Evolutionary conservation across 1,140 invertebrate species (phyloP), one percentile per base, ranked within the genome.

Genomic region (Eupristina koningsbergeri): DNA sequence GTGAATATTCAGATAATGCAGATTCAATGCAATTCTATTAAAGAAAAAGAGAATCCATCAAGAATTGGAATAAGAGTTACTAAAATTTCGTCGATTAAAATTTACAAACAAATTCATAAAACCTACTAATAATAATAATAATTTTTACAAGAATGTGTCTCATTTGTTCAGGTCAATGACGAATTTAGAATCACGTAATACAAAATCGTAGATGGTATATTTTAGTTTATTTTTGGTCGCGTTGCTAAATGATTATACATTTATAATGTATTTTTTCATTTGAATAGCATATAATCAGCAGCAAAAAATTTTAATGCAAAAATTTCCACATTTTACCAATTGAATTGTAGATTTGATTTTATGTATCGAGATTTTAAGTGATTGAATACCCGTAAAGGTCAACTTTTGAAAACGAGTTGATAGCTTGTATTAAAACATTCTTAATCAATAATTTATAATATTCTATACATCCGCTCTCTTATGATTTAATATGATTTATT

Each of bases 401-500:
- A 64, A 64, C 13, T 3, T 64, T 64, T 2, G 29, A 34, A 36
- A 36, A 41, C 36, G 15, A 71, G 29, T 71, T 71, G 41, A 41
- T 71, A 71, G 36, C 41, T 41, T 41, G 19, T 71, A 71, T 71
- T 41, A 71, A 71, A 69, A 2, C 41, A 8, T 22, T 71, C 11
- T 6, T 39, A 71, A 71, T 11, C 39, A 1, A 71, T 71, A 71
- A 41, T 71, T 71, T 71, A 71, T 71, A 71, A 71, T 71, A 36
- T 71, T 41, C 8, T 71, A 71, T 71, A 22, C n/a, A 71, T 2
- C 41, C 41, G n/a, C 67, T 71, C 19, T 5, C 22, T 8, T 41
- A 41, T 41, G 36, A 41, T n/a, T 71, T 71, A n/a, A 41, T 71
- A 71, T 71, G 41, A 41, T 71, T 39, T 71, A 71, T 71, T 71